These are phyloP conservation scores for Caradrina clavipalpis DNA, from an alignment of 2,888 invertebrate genomes.

Conservation along the genomic window DNA sequence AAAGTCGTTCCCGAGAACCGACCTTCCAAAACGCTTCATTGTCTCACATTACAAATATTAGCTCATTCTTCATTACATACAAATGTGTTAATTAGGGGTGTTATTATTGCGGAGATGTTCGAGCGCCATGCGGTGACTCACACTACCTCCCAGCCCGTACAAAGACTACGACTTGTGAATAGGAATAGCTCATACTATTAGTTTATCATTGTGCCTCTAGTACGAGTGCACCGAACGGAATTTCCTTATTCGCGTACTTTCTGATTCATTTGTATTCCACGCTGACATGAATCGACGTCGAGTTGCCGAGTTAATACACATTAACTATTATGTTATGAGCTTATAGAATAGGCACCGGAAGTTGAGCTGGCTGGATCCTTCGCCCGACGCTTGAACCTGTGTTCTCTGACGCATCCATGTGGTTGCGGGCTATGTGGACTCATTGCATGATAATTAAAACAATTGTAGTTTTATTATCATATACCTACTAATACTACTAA, in stretches of 20 bases:
- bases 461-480: conserved; percentile 44
- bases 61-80: conserved; percentile 57
- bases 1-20: conserved; percentile 11
- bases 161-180: conserved; percentile 66
- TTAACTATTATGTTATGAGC: conserved; percentile 73
- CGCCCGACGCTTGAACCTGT: conserved; percentile 50
- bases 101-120: conserved; percentile 28
- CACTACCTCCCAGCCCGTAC: conserved; percentile 49
- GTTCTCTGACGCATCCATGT: conserved; percentile 63
- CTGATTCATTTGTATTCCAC: conserved; percentile 88
- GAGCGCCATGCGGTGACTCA: conserved; percentile 51
- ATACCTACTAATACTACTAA: conserved; percentile 10
- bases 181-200: conserved; percentile 63
- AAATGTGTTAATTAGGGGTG: conserved; percentile 59
- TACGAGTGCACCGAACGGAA: conserved; percentile 80
- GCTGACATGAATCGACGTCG: conserved; percentile 66
- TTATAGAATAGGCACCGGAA: conserved; percentile 75
- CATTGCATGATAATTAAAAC: conserved; percentile 62
- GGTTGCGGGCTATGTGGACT: conserved; percentile 56
- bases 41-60: conserved; percentile 45
- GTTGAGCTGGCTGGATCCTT: conserved; percentile 70
- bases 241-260: conserved; percentile 86
- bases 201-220: conserved; percentile 65
- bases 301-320: conserved; percentile 73
- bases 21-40: conserved; percentile 22